Percentiles rank a stretch among this genome's conserved stretches.
These are phyloP conservation scores for Deilephila elpenor DNA, from an alignment of 2,888 invertebrate species.

Conservation along the genomic window DNA sequence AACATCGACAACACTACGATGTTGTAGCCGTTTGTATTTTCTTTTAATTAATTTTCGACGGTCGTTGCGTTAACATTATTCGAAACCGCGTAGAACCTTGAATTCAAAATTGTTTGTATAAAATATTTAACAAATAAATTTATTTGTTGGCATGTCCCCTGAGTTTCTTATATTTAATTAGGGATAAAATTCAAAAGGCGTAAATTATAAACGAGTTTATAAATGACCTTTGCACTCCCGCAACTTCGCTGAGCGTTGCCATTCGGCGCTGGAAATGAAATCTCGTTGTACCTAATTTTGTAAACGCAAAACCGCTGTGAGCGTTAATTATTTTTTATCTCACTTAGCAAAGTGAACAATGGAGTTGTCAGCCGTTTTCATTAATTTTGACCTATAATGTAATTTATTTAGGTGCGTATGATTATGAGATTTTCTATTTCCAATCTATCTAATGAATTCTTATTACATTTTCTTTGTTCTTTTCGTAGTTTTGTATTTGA, in stretches of 20 bases:
- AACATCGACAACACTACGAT: not conserved
- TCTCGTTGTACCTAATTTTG: constrained; percentile 5
- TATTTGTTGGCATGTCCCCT: not conserved
- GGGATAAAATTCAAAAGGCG: constrained; percentile 4
- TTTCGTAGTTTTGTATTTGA: not conserved
- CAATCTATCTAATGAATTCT: no score
- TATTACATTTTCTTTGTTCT: not conserved
- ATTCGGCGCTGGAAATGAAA: constrained; percentile 7
- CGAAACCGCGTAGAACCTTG: not conserved
- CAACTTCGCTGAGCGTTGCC: not conserved
- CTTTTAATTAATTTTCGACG: not conserved
- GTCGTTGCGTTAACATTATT: not conserved
- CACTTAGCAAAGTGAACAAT: not conserved
- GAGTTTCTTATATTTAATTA: not conserved
- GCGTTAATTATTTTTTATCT: constrained; percentile 21
- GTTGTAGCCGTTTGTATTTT: not conserved
- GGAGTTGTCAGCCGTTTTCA: not conserved
- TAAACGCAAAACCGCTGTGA: not conserved
- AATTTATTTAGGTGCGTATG: not conserved
- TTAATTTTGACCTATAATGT: not conserved
- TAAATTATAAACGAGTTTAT: constrained; percentile 20
- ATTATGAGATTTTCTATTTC: not conserved
- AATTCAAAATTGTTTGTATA: not conserved
- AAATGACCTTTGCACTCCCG: not conserved
- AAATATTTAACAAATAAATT: not conserved